Conservation (phyloP, 2,888 invertebrate species). For the Deilephila elpenor region DNA sequence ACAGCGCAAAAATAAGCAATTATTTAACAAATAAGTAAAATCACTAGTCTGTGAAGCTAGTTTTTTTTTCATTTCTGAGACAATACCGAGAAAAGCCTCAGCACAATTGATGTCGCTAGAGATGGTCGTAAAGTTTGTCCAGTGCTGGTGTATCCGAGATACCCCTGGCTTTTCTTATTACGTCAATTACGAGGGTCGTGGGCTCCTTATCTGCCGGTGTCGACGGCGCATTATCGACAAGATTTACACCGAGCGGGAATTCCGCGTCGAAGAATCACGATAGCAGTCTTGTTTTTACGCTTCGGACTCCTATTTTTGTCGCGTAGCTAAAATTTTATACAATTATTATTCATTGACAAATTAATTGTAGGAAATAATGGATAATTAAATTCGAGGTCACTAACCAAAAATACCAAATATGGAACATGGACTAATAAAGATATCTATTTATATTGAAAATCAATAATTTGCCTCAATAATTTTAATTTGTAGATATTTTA, state of each 20-base stretch:
- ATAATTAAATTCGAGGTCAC: too few relatives aligned
- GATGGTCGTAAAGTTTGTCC: slow-evolving; percentile 9
- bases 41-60: too few relatives aligned
- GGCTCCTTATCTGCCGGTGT: slow-evolving; percentile 67
- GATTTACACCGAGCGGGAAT: slow-evolving; percentile 66
- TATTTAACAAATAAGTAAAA: too few relatives aligned
- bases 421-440: too few relatives aligned
- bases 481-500: too few relatives aligned
- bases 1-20: neutral
- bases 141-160: slow-evolving; percentile 15
- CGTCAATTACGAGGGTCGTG: slow-evolving; percentile 78
- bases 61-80: neutral
- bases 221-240: slow-evolving; percentile 65
- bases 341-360: too few relatives aligned
- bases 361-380: too few relatives aligned
- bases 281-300: neutral
- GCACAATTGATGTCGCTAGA: slow-evolving; percentile 11
- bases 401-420: too few relatives aligned
- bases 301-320: slow-evolving; percentile 36
- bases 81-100: neutral
- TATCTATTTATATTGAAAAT: too few relatives aligned
- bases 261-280: slow-evolving; percentile 22
- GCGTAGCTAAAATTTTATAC: too few relatives aligned
- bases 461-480: too few relatives aligned
- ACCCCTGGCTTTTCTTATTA: slow-evolving; percentile 68